Conservation (phyloP, 2,113 vertebrate genomes). For the Lontra canadensis region DNA sequence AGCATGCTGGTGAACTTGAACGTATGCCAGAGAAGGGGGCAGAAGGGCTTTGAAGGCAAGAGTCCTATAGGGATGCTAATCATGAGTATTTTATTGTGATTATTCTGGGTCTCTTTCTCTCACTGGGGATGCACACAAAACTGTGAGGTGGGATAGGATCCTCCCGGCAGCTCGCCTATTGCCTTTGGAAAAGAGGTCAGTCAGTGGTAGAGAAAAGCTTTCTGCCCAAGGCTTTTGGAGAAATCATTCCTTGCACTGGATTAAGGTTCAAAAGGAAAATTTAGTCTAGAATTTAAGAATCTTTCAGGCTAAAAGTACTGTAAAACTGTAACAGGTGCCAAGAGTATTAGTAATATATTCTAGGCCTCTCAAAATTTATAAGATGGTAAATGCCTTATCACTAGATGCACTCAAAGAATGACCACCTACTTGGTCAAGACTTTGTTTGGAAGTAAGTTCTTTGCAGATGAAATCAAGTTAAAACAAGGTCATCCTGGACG, state of each 20-base stretch:
- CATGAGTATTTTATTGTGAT: conserved; percentile 2
- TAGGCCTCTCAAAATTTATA: conserved; percentile 18
- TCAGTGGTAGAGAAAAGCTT: background rate
- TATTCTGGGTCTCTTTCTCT: conserved; percentile 33
- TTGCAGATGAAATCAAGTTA: background rate
- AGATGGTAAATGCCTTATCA: background rate
- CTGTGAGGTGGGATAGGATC: background rate
- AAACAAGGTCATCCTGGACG: background rate
- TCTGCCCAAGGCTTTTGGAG: background rate
- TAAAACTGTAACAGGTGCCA: background rate
- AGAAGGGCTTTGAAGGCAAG: conserved; percentile 32
- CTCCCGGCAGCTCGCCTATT: background rate
- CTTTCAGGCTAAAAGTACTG: background rate
- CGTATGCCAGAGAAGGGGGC: background rate
- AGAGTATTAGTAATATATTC: conserved; percentile 17
- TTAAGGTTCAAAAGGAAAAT: background rate
- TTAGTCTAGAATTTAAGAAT: conserved; percentile 13
- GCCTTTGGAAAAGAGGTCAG: background rate
- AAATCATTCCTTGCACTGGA: conserved; percentile 9
- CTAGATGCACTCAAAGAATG: background rate
- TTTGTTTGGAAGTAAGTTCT: background rate
- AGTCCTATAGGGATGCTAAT: conserved; percentile 47
- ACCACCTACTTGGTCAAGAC: background rate
- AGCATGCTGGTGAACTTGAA: conserved; percentile 23
- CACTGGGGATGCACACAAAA: conserved; percentile 16